Conservation (phyloP, 2,113 vertebrate species). For the Gallinago undulata region DNA sequence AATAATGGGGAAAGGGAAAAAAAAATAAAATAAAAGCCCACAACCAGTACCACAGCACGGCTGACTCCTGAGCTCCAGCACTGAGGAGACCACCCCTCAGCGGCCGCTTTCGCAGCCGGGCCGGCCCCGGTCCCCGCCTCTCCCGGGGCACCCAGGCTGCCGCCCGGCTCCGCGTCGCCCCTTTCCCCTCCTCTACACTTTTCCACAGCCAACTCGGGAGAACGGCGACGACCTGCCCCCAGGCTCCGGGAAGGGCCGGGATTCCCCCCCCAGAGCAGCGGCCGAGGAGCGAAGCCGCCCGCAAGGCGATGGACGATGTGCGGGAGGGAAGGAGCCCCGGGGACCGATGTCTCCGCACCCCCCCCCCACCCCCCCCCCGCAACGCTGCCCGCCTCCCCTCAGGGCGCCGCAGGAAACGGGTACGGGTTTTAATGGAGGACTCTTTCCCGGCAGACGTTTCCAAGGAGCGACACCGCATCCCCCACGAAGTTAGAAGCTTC, state of each 20-base stretch:
- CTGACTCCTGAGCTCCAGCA: background rate
- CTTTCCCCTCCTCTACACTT: rapidly evolving
- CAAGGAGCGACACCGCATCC: background rate
- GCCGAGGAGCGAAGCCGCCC: background rate
- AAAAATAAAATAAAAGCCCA: no score
- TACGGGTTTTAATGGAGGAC: background rate
- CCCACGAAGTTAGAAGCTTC: slow-evolving; percentile 16
- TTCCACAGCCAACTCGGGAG: background rate
- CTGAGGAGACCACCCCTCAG: background rate
- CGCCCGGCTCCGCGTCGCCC: rapidly evolving
- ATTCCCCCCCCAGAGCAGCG: background rate
- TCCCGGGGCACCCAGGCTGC: background rate
- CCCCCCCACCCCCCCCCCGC: no score
- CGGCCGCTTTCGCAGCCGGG: background rate
- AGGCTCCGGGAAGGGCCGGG: background rate
- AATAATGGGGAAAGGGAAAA: background rate
- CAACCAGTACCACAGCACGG: background rate
- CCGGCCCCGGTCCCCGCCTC: background rate
- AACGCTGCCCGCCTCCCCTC: background rate
- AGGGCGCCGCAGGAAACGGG: background rate
- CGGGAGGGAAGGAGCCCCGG: rapidly evolving
- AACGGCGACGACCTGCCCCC: background rate
- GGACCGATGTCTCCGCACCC: background rate
- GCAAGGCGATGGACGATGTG: background rate
- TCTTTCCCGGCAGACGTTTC: background rate